Conservation (phyloP, 2,113 vertebrate species). For the Natator depressus region DNA sequence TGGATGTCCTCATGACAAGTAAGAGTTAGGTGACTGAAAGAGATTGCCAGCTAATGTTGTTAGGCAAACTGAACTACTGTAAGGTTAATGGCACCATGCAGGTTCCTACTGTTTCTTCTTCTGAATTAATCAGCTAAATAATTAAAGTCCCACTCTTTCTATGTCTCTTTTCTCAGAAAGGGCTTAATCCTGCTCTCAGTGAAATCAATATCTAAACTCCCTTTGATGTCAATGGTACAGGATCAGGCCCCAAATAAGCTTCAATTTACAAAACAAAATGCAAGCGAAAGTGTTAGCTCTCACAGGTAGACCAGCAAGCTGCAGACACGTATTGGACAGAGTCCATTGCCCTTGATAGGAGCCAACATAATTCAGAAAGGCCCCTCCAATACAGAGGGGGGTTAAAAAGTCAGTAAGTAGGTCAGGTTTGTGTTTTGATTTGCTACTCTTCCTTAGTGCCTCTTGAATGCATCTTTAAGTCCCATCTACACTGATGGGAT, state of each 20-base stretch:
- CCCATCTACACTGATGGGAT: neutral
- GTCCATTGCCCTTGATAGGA: neutral
- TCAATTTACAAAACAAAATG: neutral
- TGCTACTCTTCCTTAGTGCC: neutral
- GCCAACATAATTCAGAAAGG: neutral
- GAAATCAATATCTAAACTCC: conserved; percentile 1
- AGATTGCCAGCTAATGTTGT: neutral
- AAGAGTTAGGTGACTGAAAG: neutral
- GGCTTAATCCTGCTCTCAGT: neutral
- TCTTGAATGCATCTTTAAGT: neutral
- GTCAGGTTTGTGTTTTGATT: neutral
- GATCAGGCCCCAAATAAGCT: neutral
- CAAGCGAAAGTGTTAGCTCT: neutral
- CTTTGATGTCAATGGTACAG: neutral
- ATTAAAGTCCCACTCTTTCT: neutral
- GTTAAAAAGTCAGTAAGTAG: neutral
- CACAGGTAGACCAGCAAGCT: neutral
- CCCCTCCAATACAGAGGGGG: neutral
- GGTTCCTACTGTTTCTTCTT: conserved; percentile 6
- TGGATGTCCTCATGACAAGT: neutral
- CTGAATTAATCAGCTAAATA: conserved; percentile 16
- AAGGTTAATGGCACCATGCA: conserved; percentile 7
- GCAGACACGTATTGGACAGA: neutral
- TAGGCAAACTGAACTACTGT: neutral
- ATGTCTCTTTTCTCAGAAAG: neutral